Conservation (phyloP, 2,797 vertebrate genomes). For the Clarias fuscus region DNA sequence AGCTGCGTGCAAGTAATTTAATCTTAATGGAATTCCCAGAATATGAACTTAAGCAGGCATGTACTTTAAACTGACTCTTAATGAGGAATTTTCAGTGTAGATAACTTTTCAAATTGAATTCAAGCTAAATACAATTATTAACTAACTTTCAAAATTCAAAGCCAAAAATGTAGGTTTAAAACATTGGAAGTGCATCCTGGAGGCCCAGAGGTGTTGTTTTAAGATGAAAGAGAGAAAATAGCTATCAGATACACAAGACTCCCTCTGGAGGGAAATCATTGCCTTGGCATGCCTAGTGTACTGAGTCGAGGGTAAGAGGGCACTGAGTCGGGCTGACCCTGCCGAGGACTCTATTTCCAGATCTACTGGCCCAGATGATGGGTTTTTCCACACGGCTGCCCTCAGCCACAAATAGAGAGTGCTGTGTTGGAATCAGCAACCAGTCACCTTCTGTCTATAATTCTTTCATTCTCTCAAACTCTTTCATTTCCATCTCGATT, state of each 20-base stretch:
- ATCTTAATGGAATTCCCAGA: background rate
- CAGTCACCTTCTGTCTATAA: slow-evolving; percentile 70
- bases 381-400: slow-evolving; percentile 80
- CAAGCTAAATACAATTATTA: background rate
- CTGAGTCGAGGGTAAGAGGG: slow-evolving; percentile 54
- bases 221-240: slow-evolving; percentile 71
- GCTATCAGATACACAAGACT: slow-evolving; percentile 64
- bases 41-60: background rate
- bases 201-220: slow-evolving; percentile 60
- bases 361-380: slow-evolving; percentile 82
- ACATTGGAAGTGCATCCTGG: slow-evolving; percentile 27
- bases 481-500: slow-evolving; percentile 42
- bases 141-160: slow-evolving; percentile 54
- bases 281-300: slow-evolving; percentile 58
- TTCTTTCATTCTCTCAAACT: slow-evolving; percentile 62
- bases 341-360: slow-evolving; percentile 79
- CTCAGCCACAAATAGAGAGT: slow-evolving; percentile 78
- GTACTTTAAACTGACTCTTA: no score
- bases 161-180: slow-evolving; percentile 36
- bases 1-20: background rate
- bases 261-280: slow-evolving; percentile 65
- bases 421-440: slow-evolving; percentile 66
- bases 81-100: background rate
- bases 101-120: background rate
- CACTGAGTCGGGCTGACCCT: slow-evolving; percentile 70